phyloP scores from a whole-genome alignment of 2,797 vertebrate genomes.

The Scyliorhinus canicula region DNA sequence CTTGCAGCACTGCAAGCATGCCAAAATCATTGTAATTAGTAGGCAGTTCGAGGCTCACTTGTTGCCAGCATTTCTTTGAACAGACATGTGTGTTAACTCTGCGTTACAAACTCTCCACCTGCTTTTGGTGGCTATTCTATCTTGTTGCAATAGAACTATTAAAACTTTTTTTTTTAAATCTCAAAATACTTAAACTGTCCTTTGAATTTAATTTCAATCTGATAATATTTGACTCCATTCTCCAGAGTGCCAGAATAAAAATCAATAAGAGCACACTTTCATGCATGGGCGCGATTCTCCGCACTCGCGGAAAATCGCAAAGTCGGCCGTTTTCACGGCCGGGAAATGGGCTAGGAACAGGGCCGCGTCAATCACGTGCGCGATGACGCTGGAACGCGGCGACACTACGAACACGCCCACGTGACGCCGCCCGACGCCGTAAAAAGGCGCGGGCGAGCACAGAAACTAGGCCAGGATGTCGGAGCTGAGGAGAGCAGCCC shows the following conservation, averaged over 20 bases:
- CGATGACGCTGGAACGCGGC: too few species aligned
- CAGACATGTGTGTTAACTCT: background rate
- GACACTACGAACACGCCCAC: too few species aligned
- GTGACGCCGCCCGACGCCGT: too few species aligned
- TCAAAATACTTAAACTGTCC: background rate
- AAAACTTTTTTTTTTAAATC: too few species aligned
- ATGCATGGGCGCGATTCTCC: too few species aligned
- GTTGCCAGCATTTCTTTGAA: background rate
- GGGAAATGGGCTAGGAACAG: too few species aligned
- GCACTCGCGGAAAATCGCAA: too few species aligned
- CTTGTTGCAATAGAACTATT: background rate
- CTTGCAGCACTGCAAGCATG: background rate
- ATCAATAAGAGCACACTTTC: background rate
- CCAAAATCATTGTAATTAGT: background rate
- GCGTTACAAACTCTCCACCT: background rate
- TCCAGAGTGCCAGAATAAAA: constrained; percentile 4
- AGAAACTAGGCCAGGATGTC: too few species aligned
- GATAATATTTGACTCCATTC: background rate
- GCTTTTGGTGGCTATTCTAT: background rate
- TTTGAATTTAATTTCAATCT: background rate
- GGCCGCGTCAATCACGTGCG: too few species aligned
- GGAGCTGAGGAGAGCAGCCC: too few species aligned
- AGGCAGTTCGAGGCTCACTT: background rate
- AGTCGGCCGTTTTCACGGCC: too few species aligned
- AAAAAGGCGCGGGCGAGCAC: too few species aligned